Conservation (phyloP, 2,797 vertebrate genomes). For the Rhabdophis nuchalis region DNA sequence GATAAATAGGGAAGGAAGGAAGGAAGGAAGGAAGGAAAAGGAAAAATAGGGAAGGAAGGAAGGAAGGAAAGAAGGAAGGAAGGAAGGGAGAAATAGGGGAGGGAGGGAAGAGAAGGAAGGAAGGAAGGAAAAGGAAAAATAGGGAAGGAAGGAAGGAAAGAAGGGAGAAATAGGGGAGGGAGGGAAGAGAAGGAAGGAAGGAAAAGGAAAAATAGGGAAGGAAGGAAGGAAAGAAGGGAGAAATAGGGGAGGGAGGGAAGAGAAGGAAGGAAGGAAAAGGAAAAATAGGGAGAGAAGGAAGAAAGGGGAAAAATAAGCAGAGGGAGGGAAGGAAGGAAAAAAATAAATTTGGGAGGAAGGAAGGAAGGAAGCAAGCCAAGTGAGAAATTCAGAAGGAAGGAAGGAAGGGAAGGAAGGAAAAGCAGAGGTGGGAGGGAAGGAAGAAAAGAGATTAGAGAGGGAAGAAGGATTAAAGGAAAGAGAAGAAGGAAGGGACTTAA, state of each 20-base stretch:
- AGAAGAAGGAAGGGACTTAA: not conserved
- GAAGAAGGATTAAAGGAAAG: not conserved
- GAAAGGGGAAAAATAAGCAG: too few relatives aligned
- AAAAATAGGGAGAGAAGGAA: not conserved
- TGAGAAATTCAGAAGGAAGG: too few relatives aligned
- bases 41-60: not conserved
- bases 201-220: not conserved
- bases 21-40: too few relatives aligned
- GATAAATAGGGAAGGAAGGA: too few relatives aligned
- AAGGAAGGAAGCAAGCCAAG: not conserved
- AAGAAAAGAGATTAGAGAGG: too few relatives aligned
- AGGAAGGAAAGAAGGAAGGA: not conserved
- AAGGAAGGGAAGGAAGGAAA: not conserved
- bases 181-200: too few relatives aligned
- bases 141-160: too few relatives aligned
- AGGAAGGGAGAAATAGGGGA: rapidly evolving
- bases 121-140: too few relatives aligned
- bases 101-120: too few relatives aligned
- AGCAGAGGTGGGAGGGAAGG: not conserved
- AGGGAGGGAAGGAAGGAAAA: too few relatives aligned
- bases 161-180: too few relatives aligned
- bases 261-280: not conserved
- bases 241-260: not conserved
- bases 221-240: not conserved
- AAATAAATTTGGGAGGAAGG: too few relatives aligned